These are phyloP conservation scores for Gallinago undulata DNA, from an alignment of 2,113 vertebrate genomes.

Conservation along the genomic window DNA sequence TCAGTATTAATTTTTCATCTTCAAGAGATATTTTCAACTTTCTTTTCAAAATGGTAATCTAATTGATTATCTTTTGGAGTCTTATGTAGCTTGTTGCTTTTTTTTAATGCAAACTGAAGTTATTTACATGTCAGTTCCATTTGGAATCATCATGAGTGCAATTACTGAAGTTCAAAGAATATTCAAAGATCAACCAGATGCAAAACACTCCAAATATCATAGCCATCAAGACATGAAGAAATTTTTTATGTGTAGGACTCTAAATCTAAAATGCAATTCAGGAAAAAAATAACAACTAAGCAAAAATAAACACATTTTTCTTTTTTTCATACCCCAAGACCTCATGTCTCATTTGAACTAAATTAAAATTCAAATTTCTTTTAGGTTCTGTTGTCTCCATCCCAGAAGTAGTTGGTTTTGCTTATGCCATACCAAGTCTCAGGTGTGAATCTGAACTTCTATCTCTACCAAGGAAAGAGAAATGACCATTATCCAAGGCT, in stretches of 20 bases:
- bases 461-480: not conserved
- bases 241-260: fast-evolving
- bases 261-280: not conserved
- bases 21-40: not conserved
- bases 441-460: not conserved
- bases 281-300: not conserved
- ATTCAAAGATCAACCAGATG: not conserved
- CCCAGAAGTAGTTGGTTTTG: not conserved
- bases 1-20: not conserved
- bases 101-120: not conserved
- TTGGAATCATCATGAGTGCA: not conserved
- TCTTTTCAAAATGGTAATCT: not conserved
- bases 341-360: not conserved
- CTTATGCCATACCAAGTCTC: not conserved
- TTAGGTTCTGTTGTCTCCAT: not conserved
- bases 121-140: not conserved
- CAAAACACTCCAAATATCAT: not conserved
- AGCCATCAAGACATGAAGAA: not conserved
- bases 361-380: not conserved
- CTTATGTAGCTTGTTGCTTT: not conserved
- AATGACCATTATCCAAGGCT: not conserved
- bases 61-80: not conserved
- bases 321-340: not conserved
- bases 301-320: not conserved
- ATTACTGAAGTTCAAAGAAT: not conserved